Evolutionary conservation across 1,140 invertebrate species (phyloP), one percentile per base, ranked within the genome.

Genomic region (Drosophila pruinosa): DNA sequence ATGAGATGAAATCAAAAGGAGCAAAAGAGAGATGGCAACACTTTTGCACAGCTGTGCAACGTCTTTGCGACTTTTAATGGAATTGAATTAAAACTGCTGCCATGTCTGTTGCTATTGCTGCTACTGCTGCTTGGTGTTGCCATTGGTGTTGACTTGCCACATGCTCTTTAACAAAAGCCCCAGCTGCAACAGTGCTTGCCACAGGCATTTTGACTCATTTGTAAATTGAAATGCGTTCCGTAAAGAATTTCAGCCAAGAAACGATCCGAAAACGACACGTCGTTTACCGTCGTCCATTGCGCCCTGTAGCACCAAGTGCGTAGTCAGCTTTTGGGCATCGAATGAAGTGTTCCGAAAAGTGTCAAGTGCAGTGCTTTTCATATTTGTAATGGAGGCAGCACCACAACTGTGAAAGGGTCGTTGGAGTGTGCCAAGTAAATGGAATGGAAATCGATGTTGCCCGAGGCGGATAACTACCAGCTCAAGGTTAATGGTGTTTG

Each of bases 21-120:
- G 26, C 39, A 26, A 64, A 47, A 54, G 36, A 53, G 31, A 24
- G 39, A 14, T 15, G 43, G 53, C 31, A 41, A 59, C 15, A 52
- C 50, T 75, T 67, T 73, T 63, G 63, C 78, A 78, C 82, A 89
- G 78, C 83, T 88, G 81, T 53, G 45, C 61, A 67, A 58, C 61
- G 52, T 74, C 78, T 82, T 78, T 54, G 74, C 78, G 78, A 89
- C 78, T 89, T 70, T 82, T 88, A 89, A 88, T 89, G 83, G 83
- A 89, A 89, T 88, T 89, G 78, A 88, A 88, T 88, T 88, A 88
- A 89, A 89, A 78, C 64, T 76, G 78, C 76, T 89, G 61, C 73
- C 77, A 73, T 80, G 81, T 56, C 75, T 50, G 24, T 26, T 47
- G 38, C 15, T 22, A 15, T 39, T 31, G 12, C 17, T 43, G 26